Percentiles rank a stretch among this genome's conserved stretches.
phyloP scores from a whole-genome alignment of 2,888 invertebrate species.

The Eilema sororculum region DNA sequence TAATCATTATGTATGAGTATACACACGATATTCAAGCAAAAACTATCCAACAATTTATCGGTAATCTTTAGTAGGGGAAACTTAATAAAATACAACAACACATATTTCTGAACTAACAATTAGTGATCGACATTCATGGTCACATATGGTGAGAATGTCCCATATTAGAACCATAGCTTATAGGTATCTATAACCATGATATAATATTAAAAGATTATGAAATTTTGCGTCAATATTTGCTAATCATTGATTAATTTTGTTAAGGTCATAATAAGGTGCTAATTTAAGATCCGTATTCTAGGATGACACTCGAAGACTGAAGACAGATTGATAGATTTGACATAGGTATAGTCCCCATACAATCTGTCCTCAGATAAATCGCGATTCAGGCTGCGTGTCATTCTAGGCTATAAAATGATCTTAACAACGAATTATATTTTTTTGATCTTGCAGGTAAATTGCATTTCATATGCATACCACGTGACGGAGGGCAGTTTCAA shows the following conservation, averaged over 20 bases:
- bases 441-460: background rate
- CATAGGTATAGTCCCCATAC: too few relatives aligned
- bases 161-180: conserved; percentile 40
- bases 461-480: background rate
- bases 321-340: too few relatives aligned
- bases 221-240: conserved; percentile 29
- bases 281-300: too few relatives aligned
- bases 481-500: background rate
- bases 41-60: background rate
- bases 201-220: conserved; percentile 33
- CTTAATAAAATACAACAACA: conserved; percentile 42
- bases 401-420: too few relatives aligned
- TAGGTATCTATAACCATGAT: conserved; percentile 25
- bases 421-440: too few relatives aligned
- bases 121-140: conserved; percentile 50
- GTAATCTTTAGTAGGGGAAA: conserved; percentile 31
- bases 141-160: conserved; percentile 52
- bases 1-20: too few relatives aligned
- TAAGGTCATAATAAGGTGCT: background rate
- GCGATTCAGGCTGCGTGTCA: too few relatives aligned
- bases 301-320: too few relatives aligned
- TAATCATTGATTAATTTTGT: conserved; percentile 6
- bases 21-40: conserved; percentile 2
- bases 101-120: conserved; percentile 52
- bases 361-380: too few relatives aligned